Percentiles rank a stretch among this genome's conserved stretches.
These are phyloP conservation scores for Rhynchopsitta pachyrhyncha DNA, from an alignment of 2,113 vertebrate genomes.

Conservation along the genomic window DNA sequence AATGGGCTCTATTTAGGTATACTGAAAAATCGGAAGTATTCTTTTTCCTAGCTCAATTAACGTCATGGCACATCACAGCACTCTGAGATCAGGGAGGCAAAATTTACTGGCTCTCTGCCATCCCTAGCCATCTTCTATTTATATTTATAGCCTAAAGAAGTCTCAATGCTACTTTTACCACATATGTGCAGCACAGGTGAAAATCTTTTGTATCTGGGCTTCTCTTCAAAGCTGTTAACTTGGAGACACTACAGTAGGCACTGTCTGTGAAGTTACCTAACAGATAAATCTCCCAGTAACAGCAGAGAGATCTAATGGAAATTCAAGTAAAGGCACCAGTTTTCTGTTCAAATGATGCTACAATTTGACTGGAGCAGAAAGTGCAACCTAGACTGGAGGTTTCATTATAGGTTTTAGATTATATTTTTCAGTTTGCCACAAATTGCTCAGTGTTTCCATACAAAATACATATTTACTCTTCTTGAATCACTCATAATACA, in stretches of 20 bases:
- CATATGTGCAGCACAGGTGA: constrained; percentile 9
- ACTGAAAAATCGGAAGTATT: background rate
- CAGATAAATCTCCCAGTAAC: background rate
- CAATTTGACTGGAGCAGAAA: background rate
- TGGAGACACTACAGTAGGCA: background rate
- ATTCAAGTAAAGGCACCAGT: background rate
- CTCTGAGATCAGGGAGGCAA: background rate
- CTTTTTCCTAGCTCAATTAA: constrained; percentile 18
- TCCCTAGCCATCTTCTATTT: constrained; percentile 7
- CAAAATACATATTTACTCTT: background rate
- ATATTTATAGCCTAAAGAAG: constrained; percentile 57
- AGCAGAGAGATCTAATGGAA: background rate
- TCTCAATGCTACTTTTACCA: constrained; percentile 48
- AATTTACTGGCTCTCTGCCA: constrained; percentile 20
- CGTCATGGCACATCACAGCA: background rate
- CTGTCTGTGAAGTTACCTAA: background rate
- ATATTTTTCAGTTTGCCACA: constrained; percentile 10
- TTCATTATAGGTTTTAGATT: background rate
- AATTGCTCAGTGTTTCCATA: background rate
- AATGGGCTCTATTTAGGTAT: background rate
- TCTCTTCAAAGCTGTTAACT: constrained; percentile 37
- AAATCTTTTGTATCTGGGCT: constrained; percentile 4
- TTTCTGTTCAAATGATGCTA: background rate
- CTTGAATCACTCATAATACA: background rate
- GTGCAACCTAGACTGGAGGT: background rate